Evolutionary conservation across 1,140 invertebrate genomes (phyloP), one percentile per base, ranked within the genome.

Genomic region (Phthorimaea operculella): DNA sequence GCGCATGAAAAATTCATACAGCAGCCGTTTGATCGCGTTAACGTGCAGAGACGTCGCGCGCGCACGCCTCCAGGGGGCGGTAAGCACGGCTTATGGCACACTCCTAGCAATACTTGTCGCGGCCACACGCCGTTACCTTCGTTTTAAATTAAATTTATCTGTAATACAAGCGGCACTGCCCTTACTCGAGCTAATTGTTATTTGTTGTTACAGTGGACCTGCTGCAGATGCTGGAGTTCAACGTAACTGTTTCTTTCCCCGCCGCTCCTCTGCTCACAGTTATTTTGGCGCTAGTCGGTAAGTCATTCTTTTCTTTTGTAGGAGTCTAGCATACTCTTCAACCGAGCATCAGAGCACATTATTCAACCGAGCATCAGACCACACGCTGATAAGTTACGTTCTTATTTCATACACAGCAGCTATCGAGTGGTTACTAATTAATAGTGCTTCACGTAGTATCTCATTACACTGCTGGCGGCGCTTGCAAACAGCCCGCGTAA

Each of bases 181-280:
- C 39, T 42, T 42, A 2, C 2, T 47, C 1, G 15, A 47, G 5
- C 8, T 47, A 17, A 47, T 14, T 47, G 44, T 47, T 16, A 14
- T 39, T 39, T 28, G 21, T 78, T 88, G 73, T 91, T 90, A 59
- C 89, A 96, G 96, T 99, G 72, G 97, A 99, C 83, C 87, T 99
- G 50, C 88, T 99, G 57, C 97, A 99, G 86, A 98, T 98, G 95
- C 85, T 99, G 76, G 97, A 99, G 80, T 94, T 95, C 79, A 98
- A 98, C 83, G 92, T 96, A 15, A 90, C 93, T 0, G 92, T 98
- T 11, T 93, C 93, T 5, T 98, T 99, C 79, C 97, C 97, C 14
- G 95, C 96, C 33, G 97, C 97, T 28, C 96, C 98, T 8, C 87
- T 99, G 14, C 88, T 99, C 39, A 99, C 97, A 5, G 97, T 99